Evolutionary conservation across 2,888 invertebrate genomes (phyloP).

Genomic region (Nasonovia ribisnigri): DNA sequence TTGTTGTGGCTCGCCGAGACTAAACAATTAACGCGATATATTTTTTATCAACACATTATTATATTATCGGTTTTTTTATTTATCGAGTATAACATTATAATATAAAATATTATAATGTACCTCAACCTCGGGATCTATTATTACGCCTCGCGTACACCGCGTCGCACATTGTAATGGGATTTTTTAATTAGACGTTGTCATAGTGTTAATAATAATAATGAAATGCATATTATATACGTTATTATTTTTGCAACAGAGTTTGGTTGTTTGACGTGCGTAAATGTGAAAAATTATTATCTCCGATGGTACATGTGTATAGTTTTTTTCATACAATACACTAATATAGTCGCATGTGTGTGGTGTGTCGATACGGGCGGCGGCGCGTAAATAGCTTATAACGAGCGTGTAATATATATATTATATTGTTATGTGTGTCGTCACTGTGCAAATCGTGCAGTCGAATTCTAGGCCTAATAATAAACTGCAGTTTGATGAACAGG

Average conservation of each 20-base stretch:
- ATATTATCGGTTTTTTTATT: not conserved
- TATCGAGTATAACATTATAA: not conserved
- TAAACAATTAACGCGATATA: not conserved
- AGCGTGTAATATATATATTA: conserved; percentile 6
- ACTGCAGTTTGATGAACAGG: conserved; percentile 42
- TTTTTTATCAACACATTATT: not conserved
- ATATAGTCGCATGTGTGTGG: not conserved
- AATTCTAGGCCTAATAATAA: conserved; percentile 33
- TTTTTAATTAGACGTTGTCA: conserved; percentile 1
- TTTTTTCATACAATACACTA: not conserved
- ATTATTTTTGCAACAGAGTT: not conserved
- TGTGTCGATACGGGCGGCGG: not conserved
- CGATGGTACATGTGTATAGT: not conserved
- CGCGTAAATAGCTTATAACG: not conserved
- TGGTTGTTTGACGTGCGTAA: not conserved
- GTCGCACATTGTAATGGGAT: not conserved
- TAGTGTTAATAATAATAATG: not conserved
- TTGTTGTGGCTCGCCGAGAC: not conserved
- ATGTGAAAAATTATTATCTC: not conserved
- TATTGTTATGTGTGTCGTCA: conserved; percentile 2
- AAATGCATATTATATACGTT: not conserved
- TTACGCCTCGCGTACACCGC: not conserved
- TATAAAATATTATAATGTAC: not conserved
- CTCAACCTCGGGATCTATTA: conserved; percentile 26
- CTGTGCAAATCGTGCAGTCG: not conserved